Percentiles rank a stretch among this genome's conserved stretches.
Evolutionary conservation across 2,113 vertebrate genomes (phyloP).

Genomic region (Menura novaehollandiae): DNA sequence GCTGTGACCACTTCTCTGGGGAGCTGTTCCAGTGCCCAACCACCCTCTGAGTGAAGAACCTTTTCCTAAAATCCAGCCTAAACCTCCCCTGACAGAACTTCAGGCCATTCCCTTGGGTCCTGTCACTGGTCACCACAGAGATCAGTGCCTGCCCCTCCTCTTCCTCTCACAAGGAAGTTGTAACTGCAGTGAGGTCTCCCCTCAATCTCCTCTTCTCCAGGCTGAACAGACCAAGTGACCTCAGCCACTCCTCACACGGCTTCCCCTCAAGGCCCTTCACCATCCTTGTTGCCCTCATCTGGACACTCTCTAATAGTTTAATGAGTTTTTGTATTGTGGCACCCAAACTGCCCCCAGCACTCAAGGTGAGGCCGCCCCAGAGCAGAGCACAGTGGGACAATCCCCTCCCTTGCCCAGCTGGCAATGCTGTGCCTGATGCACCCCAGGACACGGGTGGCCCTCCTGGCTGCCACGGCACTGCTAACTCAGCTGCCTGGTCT

Average conservation of each 20-base stretch:
- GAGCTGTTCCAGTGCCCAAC: background rate
- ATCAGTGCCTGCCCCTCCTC: background rate
- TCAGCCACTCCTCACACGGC: background rate
- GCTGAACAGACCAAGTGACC: background rate
- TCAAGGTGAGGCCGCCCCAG: background rate
- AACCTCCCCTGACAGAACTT: background rate
- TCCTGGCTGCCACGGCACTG: background rate
- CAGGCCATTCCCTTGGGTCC: background rate
- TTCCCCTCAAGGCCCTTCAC: background rate
- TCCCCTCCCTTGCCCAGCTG: background rate
- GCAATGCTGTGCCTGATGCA: background rate
- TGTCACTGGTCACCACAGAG: background rate
- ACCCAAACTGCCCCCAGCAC: background rate
- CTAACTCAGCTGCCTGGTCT: background rate
- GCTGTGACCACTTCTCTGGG: background rate
- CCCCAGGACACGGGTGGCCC: background rate
- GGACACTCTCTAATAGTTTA: background rate
- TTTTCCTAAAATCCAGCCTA: background rate
- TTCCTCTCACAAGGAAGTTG: background rate
- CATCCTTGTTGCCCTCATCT: background rate
- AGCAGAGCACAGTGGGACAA: background rate
- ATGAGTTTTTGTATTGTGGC: background rate
- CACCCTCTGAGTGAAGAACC: background rate
- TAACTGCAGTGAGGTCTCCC: background rate
- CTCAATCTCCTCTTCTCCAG: background rate